Evolutionary conservation across 2,797 vertebrate genomes (phyloP).

Genomic region (Crenuchus spilurus): DNA sequence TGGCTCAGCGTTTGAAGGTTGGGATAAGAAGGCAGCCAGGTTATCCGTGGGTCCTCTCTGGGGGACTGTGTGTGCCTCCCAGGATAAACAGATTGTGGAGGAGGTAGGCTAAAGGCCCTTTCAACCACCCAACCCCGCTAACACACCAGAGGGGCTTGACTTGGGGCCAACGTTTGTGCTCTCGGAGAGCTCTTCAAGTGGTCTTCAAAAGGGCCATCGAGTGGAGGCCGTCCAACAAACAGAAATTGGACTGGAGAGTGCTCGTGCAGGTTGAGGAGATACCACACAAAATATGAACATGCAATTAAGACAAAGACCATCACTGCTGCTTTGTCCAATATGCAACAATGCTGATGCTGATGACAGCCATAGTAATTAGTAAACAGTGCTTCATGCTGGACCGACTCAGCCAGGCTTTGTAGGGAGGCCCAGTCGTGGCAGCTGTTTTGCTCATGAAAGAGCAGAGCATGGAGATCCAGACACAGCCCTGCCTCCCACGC

Average conservation of each 20-base stretch:
- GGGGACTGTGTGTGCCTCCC: constrained; percentile 59
- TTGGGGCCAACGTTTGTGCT: constrained; percentile 57
- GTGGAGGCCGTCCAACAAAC: constrained; percentile 42
- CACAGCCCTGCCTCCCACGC: neutral
- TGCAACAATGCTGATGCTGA: neutral
- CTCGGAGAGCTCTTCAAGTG: constrained; percentile 57
- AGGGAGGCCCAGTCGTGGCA: neutral
- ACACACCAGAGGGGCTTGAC: constrained; percentile 56
- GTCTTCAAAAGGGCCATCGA: constrained; percentile 57
- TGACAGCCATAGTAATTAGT: constrained; percentile 1
- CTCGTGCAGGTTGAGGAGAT: constrained; percentile 20
- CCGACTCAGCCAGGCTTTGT: neutral
- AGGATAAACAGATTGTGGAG: constrained; percentile 62
- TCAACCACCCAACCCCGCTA: constrained; percentile 53
- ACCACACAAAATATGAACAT: constrained; percentile 14
- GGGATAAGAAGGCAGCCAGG: constrained; percentile 76
- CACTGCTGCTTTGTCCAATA: neutral
- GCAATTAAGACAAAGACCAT: neutral
- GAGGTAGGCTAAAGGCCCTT: constrained; percentile 60
- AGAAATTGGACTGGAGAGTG: constrained; percentile 49
- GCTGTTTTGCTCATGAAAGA: constrained; percentile 1
- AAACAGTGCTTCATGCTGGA: constrained; percentile 3
- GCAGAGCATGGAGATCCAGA: neutral
- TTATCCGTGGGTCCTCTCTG: constrained; percentile 60
- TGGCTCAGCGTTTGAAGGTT: constrained; percentile 73